phyloP scores from a whole-genome alignment of 2,797 vertebrate genomes.

The Octomys mimax region DNA sequence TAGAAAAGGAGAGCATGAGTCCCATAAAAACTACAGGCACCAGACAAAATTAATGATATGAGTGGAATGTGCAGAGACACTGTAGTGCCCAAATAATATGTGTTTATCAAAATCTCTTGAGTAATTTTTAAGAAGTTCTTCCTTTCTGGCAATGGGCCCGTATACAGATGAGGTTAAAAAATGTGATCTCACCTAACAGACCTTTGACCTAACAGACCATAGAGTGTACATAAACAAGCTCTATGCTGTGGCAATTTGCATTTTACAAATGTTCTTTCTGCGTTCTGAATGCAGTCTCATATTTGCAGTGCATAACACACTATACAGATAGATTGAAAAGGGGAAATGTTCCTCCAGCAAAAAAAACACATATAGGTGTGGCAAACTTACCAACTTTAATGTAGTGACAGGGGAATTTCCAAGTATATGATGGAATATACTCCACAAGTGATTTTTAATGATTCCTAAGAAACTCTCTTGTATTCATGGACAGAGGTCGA shows the following conservation, averaged over 20 bases:
- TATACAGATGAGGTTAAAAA: not conserved
- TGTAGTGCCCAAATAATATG: not conserved
- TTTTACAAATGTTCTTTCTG: not conserved
- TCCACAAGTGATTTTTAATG: not conserved
- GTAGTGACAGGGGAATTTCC: not conserved
- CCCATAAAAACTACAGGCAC: not conserved
- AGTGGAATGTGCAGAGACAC: not conserved
- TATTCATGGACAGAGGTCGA: not conserved
- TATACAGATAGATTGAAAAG: not conserved
- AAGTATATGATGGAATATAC: not conserved
- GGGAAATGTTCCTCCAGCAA: not conserved
- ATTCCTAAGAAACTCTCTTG: not conserved
- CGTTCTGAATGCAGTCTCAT: not conserved
- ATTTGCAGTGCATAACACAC: not conserved
- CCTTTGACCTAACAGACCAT: not conserved
- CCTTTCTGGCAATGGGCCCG: not conserved
- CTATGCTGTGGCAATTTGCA: not conserved
- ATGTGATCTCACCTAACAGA: not conserved
- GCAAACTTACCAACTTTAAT: not conserved
- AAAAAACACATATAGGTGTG: not conserved
- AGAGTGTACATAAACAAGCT: not conserved
- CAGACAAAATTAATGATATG: not conserved
- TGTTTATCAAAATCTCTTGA: not conserved
- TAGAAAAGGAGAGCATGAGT: not conserved
- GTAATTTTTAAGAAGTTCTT: not conserved